Percentiles rank a stretch among this genome's conserved stretches.
Evolutionary conservation across 2,797 vertebrate genomes (phyloP).

Genomic region (Paguma larvata): DNA sequence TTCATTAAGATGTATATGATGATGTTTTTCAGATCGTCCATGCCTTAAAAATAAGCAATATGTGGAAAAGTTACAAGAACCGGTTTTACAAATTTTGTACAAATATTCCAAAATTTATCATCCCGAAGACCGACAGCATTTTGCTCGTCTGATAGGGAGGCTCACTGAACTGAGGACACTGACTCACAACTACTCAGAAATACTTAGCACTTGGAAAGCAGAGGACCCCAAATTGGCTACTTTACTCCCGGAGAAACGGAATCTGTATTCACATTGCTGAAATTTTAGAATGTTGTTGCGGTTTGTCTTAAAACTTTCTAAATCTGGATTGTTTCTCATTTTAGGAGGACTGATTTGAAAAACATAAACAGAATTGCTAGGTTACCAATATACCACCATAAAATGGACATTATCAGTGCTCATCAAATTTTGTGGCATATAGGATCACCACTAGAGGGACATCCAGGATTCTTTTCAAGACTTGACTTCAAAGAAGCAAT

Average conservation of each 20-base stretch:
- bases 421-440: slow-evolving; percentile 14
- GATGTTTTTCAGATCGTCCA: slow-evolving; percentile 86
- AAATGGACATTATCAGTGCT: slow-evolving; percentile 20
- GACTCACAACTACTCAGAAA: slow-evolving; percentile 88
- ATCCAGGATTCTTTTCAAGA: slow-evolving; percentile 31
- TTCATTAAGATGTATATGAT: slow-evolving; percentile 52
- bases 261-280: slow-evolving; percentile 76
- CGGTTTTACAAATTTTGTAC: slow-evolving; percentile 89
- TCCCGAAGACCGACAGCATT: slow-evolving; percentile 89
- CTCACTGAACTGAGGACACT: slow-evolving; percentile 90
- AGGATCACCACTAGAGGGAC: not conserved
- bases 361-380: not conserved
- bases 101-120: slow-evolving; percentile 89
- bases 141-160: slow-evolving; percentile 88
- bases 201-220: slow-evolving; percentile 85
- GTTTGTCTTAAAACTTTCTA: slow-evolving; percentile 59
- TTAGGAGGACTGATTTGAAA: slow-evolving; percentile 39
- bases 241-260: slow-evolving; percentile 86
- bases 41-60: slow-evolving; percentile 88
- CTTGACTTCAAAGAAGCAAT: not conserved
- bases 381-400: not conserved
- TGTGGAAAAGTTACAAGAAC: slow-evolving; percentile 90
- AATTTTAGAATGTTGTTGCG: slow-evolving; percentile 44
- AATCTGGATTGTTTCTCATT: slow-evolving; percentile 2
- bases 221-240: slow-evolving; percentile 82